Evolutionary conservation across 2,113 vertebrate genomes (phyloP), one percentile per base, ranked within the genome.

Genomic region (Pseudopipra pipra): DNA sequence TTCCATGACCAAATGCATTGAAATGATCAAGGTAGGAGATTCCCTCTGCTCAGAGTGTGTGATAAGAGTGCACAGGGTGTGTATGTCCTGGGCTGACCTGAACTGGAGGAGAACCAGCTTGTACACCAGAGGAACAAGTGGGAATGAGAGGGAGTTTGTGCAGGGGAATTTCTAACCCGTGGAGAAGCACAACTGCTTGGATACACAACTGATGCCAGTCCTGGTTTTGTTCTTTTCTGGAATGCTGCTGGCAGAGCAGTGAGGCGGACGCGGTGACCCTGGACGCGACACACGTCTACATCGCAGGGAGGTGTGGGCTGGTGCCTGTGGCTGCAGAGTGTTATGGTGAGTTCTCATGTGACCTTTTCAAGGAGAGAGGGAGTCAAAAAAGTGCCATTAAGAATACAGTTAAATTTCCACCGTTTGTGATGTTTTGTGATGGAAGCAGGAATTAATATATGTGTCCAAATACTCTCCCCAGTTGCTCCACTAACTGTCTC

Each of bases 201-300:
- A 80, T 90, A 67, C 54, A 70, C 30, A 71, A n/a, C 37, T 89
- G 6, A 67, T 28, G 41, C 30, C 56, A 77, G 39, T 75, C 18
- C 58, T 37, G 33, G 1, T 54, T 89, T 62, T 86, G 30, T 90
- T 80, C 3, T 75, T 92, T 77, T 84, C 76, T 93, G 1, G 75
- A 35, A 70, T 86, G 66, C 81, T 61, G 61, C 87, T 77, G 97
- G 51, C 95, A 99, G 99, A 98, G 97, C 82, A 98, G 99, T 68
- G 98, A 99, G 94, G 98, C 98, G 58, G 99, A 99, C 63, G 98
- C 98, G 0, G 99, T 98, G 52, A 99, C 99, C 3, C 95, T 99
- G 97, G 99, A 99, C 2, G 98, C 99, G 35, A 99, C 98, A 9
- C 98, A 99, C 39, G 88, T 98, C 33, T 99, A 98, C 95, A 98